Evolutionary conservation across 2,113 vertebrate species (phyloP), one percentile per base, ranked within the genome.

Genomic region (Nothocercus julius): DNA sequence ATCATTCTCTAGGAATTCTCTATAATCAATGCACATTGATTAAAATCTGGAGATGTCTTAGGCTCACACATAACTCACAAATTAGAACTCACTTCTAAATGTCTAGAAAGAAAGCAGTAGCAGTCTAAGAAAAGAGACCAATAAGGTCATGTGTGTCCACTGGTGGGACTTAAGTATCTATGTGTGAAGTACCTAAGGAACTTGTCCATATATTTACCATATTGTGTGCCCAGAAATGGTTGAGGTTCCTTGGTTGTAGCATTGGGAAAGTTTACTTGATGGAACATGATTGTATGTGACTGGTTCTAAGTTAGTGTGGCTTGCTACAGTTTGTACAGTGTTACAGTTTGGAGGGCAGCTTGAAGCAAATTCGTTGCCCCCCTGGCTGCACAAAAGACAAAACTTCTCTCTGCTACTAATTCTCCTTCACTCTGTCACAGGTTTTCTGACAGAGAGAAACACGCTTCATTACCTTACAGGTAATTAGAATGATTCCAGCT

Each of bases 221-320:
- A 93, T 91, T 85, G 91, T 81, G 85, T 69, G 54, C 44, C 93
- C 78, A 91, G 63, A 83, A 61, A 92, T 87, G 89, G 81, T 17
- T 74, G 42, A 40, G 44, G 68, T 64, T 63, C 68, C 61, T 27
- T 19, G 82, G 75, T 77, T 28, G 44, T 64, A 53, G 75, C 79
- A 92, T 81, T 86, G 90, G 89, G 86, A 82, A 58, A 76, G n/a
- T 58, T 62, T 72, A 78, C 83, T 81, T 67, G 72, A 64, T 72
- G 63, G 74, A 67, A 45, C 70, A 53, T 66, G 45, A 91, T 93
- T 84, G 18, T 61, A 69, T 81, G 30, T 70, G 24, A 38, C 44
- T 34, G 47, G 84, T 66, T 63, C 22, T 75, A 54, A n/a, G 49
- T 70, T 36, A 49, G 63, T 30, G 28, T 28, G 34, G 38, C n/a